Base-by-base conservation (phyloP, 2,888 invertebrate species). In the Leptopilina drosophilae region DNA sequence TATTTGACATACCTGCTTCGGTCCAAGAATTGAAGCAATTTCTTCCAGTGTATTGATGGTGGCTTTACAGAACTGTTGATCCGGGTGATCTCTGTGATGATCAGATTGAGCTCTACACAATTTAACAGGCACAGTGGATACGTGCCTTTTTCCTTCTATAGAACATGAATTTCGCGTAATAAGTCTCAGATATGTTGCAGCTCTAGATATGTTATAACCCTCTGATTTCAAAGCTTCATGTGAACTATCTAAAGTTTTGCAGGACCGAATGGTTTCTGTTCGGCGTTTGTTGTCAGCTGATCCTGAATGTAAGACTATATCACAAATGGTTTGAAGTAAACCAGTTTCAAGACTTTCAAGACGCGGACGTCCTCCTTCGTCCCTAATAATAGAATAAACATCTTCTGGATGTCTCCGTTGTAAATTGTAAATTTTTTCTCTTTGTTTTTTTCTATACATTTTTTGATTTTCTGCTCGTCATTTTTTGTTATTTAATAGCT, bases 91-190 rank as follows among this genome's bases (percentile, higher is more conserved):
- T 65, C 86, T 87, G 77, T 84, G 84, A 14, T 78, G 76, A 53
- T 79, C 78, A n/a, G 81, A 79, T 78, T 84, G 78, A 20, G 83
- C 79, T 56, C 83, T 76, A 15, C 77, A 78, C 65, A 87, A 78
- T 62, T 80, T 80, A 0, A 83, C 83, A 85, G 88, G 86, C 46
- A 86, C 88, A 40, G 87, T 88, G 49, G 79, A 81, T 20, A 87
- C 84, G 76, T 87, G 87, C 64, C 86, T 86, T 85, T 20, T 87
- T 87, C n/a, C n/a, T 80, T 88, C 87, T 64, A 67, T 65, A 33
- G 85, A 80, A 56, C 77, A 81, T 12, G 78, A 82, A 46, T 81
- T 81, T 64, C 83, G 79, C 5, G 87, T 87, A 66, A 88, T 76
- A 6, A 87, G 82, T 0, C 85, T 82, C 20, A 86, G 77, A 80